Percentiles rank a stretch among this genome's conserved stretches.
Conservation (phyloP, 1,140 invertebrate species). For the Yoshiicerus persimilis region DNA sequence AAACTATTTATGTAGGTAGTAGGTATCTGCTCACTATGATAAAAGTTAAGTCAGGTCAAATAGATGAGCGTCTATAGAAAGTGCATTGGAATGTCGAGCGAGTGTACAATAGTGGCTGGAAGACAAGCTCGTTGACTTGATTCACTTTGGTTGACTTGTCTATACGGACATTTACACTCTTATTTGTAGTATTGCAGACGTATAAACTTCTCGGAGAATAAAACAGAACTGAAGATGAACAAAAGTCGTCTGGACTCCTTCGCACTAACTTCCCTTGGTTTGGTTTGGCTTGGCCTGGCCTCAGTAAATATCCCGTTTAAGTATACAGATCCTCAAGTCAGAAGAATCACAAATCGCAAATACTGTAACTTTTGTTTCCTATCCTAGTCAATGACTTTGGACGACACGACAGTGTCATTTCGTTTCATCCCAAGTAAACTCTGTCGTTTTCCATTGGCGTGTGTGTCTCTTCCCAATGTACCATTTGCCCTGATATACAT, state of each 20-base stretch:
- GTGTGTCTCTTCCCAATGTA: background rate
- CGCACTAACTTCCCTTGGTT: background rate
- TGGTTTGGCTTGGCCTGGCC: no score
- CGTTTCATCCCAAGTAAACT: background rate
- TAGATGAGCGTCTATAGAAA: no score
- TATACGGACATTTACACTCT: slow-evolving; percentile 7
- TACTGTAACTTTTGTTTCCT: background rate
- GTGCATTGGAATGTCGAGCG: background rate
- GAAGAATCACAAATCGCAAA: background rate
- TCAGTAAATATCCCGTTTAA: background rate
- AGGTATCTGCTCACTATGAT: background rate
- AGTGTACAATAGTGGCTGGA: background rate
- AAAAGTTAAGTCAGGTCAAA: background rate
- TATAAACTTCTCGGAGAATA: slow-evolving; percentile 8
- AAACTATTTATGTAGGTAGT: background rate
- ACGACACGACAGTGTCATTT: background rate
- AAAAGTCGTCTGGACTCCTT: background rate
- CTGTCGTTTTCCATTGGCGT: background rate
- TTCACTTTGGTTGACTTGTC: background rate
- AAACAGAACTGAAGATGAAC: background rate
- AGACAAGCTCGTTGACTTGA: background rate
- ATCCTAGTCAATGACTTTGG: background rate
- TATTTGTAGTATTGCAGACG: background rate
- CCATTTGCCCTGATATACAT: background rate
- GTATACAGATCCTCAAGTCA: background rate